phyloP scores from a whole-genome alignment of 1,140 invertebrate genomes.

The Sipha flava region DNA sequence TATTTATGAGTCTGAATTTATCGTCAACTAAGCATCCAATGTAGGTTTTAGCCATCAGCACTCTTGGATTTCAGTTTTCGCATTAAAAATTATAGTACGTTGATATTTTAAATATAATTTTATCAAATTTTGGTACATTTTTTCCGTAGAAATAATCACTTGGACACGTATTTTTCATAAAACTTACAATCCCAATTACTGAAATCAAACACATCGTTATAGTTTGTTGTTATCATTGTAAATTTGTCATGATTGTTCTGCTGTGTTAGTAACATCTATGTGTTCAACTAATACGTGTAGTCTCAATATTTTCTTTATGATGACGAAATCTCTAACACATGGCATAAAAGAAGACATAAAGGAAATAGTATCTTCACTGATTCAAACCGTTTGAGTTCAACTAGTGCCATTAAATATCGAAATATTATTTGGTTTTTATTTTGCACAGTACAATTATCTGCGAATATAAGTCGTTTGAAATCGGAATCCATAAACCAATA shows the following conservation, averaged over 20 bases:
- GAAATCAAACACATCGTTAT: background rate
- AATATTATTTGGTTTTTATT: constrained; percentile 35
- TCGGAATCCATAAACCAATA: background rate
- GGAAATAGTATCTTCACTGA: constrained; percentile 38
- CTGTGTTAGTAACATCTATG: too few relatives aligned
- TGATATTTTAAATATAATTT: background rate
- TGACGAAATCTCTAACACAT: constrained; percentile 39
- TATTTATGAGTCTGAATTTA: background rate
- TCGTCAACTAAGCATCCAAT: background rate
- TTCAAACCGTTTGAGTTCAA: constrained; percentile 30
- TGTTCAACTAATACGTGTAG: background rate
- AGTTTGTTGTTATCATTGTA: background rate
- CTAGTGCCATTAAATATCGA: constrained; percentile 30
- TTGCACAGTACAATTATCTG: constrained; percentile 34
- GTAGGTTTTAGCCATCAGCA: background rate
- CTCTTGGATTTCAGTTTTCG: background rate
- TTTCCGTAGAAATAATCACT: too few relatives aligned
- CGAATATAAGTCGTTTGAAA: constrained; percentile 3
- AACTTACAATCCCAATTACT: background rate
- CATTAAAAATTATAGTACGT: background rate
- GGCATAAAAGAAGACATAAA: constrained; percentile 38
- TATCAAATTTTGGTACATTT: background rate
- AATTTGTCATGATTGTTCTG: background rate
- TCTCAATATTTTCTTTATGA: constrained; percentile 33
- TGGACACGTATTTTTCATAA: too few relatives aligned